Evolutionary conservation across 1,140 invertebrate genomes (phyloP).

Genomic region (Hermatobates lingyangjiaoensis): DNA sequence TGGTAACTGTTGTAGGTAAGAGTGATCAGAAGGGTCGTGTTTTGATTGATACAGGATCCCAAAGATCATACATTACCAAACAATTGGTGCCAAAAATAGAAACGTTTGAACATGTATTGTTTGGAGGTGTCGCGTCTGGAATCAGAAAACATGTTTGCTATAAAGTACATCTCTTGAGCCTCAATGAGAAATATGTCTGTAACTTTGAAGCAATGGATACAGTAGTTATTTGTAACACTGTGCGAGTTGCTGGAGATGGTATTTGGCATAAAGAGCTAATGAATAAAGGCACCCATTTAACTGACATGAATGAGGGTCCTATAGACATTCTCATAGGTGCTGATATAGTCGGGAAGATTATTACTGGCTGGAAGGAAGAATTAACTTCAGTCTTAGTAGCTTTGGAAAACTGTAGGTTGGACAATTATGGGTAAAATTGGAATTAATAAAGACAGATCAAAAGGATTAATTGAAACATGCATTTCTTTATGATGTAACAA

Average conservation of each 20-base stretch:
- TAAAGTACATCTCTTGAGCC: not conserved
- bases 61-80: conserved; percentile 1
- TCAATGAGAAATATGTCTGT: not conserved
- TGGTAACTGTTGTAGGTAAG: not conserved
- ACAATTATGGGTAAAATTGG: not conserved
- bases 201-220: conserved; percentile 3
- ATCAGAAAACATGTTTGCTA: not conserved
- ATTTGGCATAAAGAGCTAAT: not conserved
- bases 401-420: not conserved
- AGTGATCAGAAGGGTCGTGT: not conserved
- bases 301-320: not conserved
- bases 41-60: not conserved
- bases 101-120: not conserved
- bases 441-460: not conserved
- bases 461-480: not conserved
- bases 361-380: not conserved
- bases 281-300: not conserved
- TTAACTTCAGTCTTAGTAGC: not conserved
- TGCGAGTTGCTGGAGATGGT: not conserved
- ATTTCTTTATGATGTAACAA: not conserved
- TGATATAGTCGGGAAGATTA: conserved; percentile 3
- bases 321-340: conserved; percentile 3
- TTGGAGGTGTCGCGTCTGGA: not conserved
- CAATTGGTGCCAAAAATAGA: not conserved
- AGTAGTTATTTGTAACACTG: not conserved